Conservation (phyloP, 2,888 invertebrate species). For the Drosophila trichaetosa region DNA sequence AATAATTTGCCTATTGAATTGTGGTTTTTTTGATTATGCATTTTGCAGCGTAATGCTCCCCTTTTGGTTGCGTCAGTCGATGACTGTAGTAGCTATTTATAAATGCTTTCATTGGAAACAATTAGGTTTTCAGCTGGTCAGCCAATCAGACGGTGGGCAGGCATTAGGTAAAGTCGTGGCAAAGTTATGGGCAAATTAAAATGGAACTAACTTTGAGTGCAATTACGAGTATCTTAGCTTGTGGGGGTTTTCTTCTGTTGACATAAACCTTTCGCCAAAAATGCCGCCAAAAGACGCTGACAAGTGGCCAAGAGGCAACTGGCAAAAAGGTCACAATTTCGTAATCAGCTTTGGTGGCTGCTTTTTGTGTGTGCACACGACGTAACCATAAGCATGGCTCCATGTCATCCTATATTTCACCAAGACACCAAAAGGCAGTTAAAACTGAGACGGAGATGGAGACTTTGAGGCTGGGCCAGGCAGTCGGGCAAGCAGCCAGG, state of each 20-base stretch:
- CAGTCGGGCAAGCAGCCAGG: conserved; percentile 9
- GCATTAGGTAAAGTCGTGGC: conserved; percentile 42
- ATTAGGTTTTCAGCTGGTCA: conserved; percentile 11
- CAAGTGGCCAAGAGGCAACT: conserved; percentile 66
- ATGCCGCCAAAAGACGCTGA: conserved; percentile 73
- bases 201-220: conserved; percentile 48
- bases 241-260: conserved; percentile 51
- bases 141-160: conserved; percentile 16
- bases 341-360: conserved; percentile 67
- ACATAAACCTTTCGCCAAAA: conserved; percentile 78
- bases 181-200: conserved; percentile 75
- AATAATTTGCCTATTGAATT: conserved; percentile 6
- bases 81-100: conserved; percentile 1
- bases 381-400: conserved; percentile 77
- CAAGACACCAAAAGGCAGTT: conserved; percentile 53
- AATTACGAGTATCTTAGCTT: conserved; percentile 54
- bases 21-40: not conserved
- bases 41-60: not conserved
- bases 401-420: conserved; percentile 82
- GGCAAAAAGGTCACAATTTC: conserved; percentile 77
- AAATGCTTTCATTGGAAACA: conserved; percentile 18
- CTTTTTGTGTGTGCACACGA: conserved; percentile 43
- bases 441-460: conserved; percentile 8
- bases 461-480: conserved; percentile 27
- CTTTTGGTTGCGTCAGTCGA: not conserved